Conservation (phyloP, 2,888 invertebrate genomes). For the Philereme transversata region DNA sequence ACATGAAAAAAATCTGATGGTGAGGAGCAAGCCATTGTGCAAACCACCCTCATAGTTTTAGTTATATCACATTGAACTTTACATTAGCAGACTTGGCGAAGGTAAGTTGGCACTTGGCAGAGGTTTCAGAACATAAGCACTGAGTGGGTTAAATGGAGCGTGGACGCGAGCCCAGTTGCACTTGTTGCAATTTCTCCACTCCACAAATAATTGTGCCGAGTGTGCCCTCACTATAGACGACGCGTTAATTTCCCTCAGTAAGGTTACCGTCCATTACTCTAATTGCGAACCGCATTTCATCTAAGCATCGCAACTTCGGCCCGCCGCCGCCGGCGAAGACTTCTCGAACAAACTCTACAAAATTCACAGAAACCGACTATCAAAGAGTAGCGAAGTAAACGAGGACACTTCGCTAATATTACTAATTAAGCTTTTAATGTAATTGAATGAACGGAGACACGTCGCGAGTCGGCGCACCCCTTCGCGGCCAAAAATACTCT, state of each 20-base stretch:
- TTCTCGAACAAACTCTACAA: conserved; percentile 73
- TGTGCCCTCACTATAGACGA: conserved; percentile 73
- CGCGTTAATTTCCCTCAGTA: conserved; percentile 72
- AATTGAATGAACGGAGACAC: conserved; percentile 79
- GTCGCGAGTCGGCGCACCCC: conserved; percentile 65
- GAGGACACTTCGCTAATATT: conserved; percentile 77
- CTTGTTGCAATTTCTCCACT: conserved; percentile 79
- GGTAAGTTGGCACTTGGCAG: conserved; percentile 23
- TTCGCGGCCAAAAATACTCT: conserved; percentile 75
- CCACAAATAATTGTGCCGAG: conserved; percentile 74
- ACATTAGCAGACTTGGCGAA: not conserved
- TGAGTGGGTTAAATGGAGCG: conserved; percentile 78
- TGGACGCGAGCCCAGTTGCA: conserved; percentile 70
- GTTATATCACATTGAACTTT: too few relatives aligned
- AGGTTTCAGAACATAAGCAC: conserved; percentile 59
- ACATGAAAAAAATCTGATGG: too few relatives aligned
- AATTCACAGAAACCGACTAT: conserved; percentile 70
- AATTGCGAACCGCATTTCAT: conserved; percentile 81
- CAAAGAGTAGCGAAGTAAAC: conserved; percentile 74
- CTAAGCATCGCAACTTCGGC: conserved; percentile 76
- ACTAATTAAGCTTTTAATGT: conserved; percentile 83
- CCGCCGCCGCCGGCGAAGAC: conserved; percentile 56
- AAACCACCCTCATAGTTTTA: too few relatives aligned
- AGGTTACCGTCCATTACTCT: conserved; percentile 80
- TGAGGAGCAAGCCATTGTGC: too few relatives aligned